Conservation (phyloP, 2,888 invertebrate genomes). For the Aphidoletes aphidimyza region DNA sequence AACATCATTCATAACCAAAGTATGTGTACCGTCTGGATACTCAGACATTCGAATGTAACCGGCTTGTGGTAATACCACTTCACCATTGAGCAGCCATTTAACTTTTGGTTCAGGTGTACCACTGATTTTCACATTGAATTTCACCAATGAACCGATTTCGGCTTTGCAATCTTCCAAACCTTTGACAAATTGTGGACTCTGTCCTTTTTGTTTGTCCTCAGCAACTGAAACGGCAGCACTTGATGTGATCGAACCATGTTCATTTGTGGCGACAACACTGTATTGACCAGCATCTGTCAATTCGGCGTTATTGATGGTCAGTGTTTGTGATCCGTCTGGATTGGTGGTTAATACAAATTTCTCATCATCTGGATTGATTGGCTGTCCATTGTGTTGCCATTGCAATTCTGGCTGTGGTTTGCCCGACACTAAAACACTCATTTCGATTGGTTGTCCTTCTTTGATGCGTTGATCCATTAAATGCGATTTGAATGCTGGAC, state of each 20-base stretch:
- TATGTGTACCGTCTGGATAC: constrained; percentile 68
- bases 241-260: constrained; percentile 74
- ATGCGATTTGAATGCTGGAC: neutral
- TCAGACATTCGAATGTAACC: constrained; percentile 23
- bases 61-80: constrained; percentile 61
- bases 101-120: constrained; percentile 22
- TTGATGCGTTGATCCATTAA: neutral
- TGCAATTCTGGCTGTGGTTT: constrained; percentile 80
- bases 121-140: constrained; percentile 80
- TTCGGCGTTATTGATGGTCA: constrained; percentile 77
- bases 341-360: constrained; percentile 73
- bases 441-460: neutral
- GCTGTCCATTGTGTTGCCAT: constrained; percentile 83
- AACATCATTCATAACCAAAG: constrained; percentile 73
- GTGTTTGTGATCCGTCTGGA: constrained; percentile 76
- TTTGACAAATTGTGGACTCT: constrained; percentile 78
- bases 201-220: constrained; percentile 59
- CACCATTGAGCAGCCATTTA: constrained; percentile 67
- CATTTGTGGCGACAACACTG: constrained; percentile 78
- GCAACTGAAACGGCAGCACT: constrained; percentile 67
- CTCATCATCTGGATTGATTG: constrained; percentile 74
- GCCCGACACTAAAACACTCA: constrained; percentile 79
- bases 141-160: constrained; percentile 75
- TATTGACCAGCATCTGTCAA: constrained; percentile 87
- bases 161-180: constrained; percentile 76